phyloP scores from a whole-genome alignment of 2,888 invertebrate species.

The Apodemia hepburni region DNA sequence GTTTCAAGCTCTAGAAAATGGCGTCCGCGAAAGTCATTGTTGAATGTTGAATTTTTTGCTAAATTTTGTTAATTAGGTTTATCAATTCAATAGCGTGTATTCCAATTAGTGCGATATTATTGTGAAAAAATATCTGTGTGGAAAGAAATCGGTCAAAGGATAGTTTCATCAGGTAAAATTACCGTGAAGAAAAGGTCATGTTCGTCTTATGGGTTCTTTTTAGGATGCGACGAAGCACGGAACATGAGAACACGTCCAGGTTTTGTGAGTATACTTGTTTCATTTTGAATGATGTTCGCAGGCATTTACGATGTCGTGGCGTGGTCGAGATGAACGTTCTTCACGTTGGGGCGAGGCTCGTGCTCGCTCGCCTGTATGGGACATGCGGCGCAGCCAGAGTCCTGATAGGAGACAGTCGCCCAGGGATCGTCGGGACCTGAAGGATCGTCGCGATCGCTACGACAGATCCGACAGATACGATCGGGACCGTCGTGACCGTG shows the following conservation, averaged over 20 bases:
- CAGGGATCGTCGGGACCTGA: conserved; percentile 37
- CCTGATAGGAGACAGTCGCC: conserved; percentile 41
- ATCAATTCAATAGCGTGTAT: neutral
- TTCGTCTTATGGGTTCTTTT: conserved; percentile 36
- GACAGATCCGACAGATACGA: conserved; percentile 40
- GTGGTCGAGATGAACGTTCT: conserved; percentile 58
- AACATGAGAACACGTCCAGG: conserved; percentile 38
- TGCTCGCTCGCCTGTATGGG: conserved; percentile 59
- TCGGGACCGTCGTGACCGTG: conserved; percentile 38
- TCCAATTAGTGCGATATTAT: neutral
- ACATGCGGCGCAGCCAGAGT: conserved; percentile 50
- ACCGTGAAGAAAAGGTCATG: conserved; percentile 48
- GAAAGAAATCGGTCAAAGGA: conserved; percentile 10
- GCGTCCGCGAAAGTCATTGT: neutral
- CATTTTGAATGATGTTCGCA: conserved; percentile 65
- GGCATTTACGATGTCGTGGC: conserved; percentile 68
- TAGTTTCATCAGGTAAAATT: conserved; percentile 54
- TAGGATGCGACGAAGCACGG: conserved; percentile 29
- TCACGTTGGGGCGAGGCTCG: conserved; percentile 57
- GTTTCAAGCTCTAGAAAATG: neutral
- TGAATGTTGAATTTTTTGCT: neutral
- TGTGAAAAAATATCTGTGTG: neutral
- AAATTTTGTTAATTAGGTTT: neutral
- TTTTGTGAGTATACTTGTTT: conserved; percentile 55
- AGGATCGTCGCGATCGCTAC: conserved; percentile 42